Percentiles rank a stretch among this genome's conserved stretches.
Conservation (phyloP, 2,113 vertebrate genomes). For the Origma solitaria region DNA sequence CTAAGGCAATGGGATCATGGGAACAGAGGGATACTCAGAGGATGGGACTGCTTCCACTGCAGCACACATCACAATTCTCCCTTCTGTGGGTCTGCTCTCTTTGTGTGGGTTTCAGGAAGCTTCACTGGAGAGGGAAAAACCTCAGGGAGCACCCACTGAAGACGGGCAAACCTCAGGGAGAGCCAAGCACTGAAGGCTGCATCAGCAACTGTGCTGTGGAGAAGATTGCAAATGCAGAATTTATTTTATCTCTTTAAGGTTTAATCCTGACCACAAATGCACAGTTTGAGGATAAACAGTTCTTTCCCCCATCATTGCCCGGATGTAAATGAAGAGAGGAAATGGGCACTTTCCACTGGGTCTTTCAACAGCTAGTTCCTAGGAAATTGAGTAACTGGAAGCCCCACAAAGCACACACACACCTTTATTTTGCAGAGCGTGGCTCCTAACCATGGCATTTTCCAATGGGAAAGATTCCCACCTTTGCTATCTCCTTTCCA, state of each 20-base stretch:
- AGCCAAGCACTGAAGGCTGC: background rate
- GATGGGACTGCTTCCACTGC: background rate
- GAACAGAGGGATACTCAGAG: background rate
- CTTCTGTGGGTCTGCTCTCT: background rate
- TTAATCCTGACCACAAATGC: background rate
- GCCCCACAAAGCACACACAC: fast-evolving
- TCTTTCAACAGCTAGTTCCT: background rate
- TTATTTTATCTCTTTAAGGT: background rate
- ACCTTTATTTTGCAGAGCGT: background rate
- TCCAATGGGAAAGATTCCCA: background rate
- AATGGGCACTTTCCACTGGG: background rate
- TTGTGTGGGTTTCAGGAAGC: background rate
- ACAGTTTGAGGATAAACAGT: background rate
- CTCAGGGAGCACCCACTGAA: background rate
- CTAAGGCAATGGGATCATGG: background rate
- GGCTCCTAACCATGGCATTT: background rate
- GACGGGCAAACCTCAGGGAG: background rate
- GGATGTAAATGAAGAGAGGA: background rate
- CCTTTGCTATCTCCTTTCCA: background rate
- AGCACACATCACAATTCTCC: background rate
- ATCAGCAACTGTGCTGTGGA: background rate
- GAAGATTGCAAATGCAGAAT: background rate
- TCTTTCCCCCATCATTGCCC: background rate
- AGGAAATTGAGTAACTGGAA: background rate
- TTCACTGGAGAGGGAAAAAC: background rate